Conservation (phyloP, 2,113 vertebrate species). For the Pseudorectes ferrugineus region DNA sequence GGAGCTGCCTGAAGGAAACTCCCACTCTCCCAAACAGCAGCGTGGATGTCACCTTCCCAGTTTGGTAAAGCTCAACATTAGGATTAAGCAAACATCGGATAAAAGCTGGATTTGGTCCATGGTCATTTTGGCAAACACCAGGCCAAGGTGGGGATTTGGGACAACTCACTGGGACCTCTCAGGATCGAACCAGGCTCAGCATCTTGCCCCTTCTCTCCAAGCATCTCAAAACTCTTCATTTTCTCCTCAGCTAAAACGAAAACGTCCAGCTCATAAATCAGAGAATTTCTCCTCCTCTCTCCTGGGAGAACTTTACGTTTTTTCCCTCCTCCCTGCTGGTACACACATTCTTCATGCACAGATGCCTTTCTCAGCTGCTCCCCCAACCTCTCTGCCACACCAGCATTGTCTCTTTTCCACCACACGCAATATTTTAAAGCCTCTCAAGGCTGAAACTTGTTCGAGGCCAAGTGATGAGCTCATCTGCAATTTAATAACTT, state of each 20-base stretch:
- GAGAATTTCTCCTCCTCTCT: not conserved
- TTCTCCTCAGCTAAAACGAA: not conserved
- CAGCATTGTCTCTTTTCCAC: slow-evolving; percentile 1
- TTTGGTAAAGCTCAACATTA: not conserved
- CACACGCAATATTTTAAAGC: not conserved
- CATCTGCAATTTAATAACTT: slow-evolving; percentile 38
- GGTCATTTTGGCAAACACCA: not conserved
- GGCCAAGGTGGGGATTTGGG: accelerated
- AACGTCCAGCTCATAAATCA: not conserved
- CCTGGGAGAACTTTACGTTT: not conserved
- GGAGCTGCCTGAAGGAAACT: not conserved
- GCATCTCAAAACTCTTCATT: not conserved
- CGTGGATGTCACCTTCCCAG: not conserved
- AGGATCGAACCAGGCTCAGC: not conserved
- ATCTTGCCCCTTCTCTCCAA: not conserved
- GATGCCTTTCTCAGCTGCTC: slow-evolving; percentile 28
- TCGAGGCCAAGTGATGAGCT: slow-evolving; percentile 42
- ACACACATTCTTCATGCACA: not conserved
- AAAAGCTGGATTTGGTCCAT: not conserved
- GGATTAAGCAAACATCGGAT: not conserved
- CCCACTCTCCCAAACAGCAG: not conserved
- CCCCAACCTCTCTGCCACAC: not conserved
- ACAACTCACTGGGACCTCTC: not conserved
- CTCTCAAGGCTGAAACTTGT: not conserved
- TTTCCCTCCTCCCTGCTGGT: not conserved